Evolutionary conservation across 1,140 invertebrate genomes (phyloP).

Genomic region (Pteromalus puparum): DNA sequence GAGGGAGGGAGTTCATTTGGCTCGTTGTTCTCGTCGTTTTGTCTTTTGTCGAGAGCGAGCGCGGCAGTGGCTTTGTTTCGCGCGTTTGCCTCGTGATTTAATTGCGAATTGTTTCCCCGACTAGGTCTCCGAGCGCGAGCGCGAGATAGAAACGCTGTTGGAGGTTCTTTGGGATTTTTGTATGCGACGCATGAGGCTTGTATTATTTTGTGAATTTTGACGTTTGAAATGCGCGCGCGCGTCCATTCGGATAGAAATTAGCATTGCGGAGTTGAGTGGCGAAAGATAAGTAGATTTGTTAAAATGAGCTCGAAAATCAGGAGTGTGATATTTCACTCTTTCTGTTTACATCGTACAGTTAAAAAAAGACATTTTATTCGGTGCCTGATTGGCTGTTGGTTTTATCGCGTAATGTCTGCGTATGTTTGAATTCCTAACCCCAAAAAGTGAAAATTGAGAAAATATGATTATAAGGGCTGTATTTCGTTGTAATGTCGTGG

Average conservation of each 20-base stretch:
- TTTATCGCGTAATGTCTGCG: too few relatives aligned
- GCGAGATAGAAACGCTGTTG: slow-evolving; percentile 12
- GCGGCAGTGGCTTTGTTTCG: not conserved
- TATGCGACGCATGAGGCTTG: not conserved
- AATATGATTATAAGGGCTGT: too few relatives aligned
- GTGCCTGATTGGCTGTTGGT: too few relatives aligned
- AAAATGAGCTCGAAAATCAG: not conserved
- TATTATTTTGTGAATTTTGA: slow-evolving; percentile 23
- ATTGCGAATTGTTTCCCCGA: slow-evolving; percentile 34
- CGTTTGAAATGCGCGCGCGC: not conserved
- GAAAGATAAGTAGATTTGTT: not conserved
- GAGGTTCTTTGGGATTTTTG: slow-evolving; percentile 15
- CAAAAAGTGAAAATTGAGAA: too few relatives aligned
- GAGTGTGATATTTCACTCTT: too few relatives aligned
- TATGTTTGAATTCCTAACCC: too few relatives aligned
- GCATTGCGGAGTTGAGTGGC: slow-evolving; percentile 4
- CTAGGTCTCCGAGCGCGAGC: not conserved
- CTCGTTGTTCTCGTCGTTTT: slow-evolving; percentile 2
- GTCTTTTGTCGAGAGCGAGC: not conserved
- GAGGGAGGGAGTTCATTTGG: not conserved
- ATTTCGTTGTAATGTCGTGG: too few relatives aligned
- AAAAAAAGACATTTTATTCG: too few relatives aligned
- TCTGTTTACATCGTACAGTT: too few relatives aligned
- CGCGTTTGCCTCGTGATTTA: slow-evolving; percentile 39
- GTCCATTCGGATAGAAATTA: not conserved